phyloP scores from a whole-genome alignment of 2,113 vertebrate genomes.

The Crocuta crocuta region DNA sequence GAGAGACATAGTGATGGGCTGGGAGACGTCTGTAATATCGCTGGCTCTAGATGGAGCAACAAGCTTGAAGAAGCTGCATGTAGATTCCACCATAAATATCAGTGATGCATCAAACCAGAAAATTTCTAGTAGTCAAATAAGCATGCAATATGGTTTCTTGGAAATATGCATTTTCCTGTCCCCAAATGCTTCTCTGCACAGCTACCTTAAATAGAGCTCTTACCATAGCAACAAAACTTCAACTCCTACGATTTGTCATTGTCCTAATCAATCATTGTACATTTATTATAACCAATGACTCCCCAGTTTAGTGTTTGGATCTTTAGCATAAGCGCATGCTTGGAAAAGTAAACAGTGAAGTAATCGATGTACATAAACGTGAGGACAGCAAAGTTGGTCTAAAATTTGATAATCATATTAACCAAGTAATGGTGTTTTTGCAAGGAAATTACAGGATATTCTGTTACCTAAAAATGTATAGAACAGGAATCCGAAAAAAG shows the following conservation, averaged over 20 bases:
- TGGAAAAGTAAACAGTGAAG: conserved; percentile 44
- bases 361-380: neutral
- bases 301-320: neutral
- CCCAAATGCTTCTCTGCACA: conserved; percentile 22
- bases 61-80: conserved; percentile 65
- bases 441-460: conserved; percentile 23
- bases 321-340: conserved; percentile 25
- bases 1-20: neutral
- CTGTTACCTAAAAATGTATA: conserved; percentile 25
- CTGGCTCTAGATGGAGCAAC: neutral
- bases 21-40: too few relatives aligned
- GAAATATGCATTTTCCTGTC: conserved; percentile 41
- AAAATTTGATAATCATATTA: neutral
- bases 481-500: neutral
- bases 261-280: neutral
- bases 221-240: neutral
- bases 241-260: neutral
- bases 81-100: conserved; percentile 21
- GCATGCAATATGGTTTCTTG: conserved; percentile 70
- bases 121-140: conserved; percentile 42
- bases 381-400: neutral
- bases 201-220: neutral
- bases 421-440: neutral
- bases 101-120: conserved; percentile 40
- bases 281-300: conserved; percentile 2